Conservation (phyloP, 2,888 invertebrate species). For the Apotomis turbidana region DNA sequence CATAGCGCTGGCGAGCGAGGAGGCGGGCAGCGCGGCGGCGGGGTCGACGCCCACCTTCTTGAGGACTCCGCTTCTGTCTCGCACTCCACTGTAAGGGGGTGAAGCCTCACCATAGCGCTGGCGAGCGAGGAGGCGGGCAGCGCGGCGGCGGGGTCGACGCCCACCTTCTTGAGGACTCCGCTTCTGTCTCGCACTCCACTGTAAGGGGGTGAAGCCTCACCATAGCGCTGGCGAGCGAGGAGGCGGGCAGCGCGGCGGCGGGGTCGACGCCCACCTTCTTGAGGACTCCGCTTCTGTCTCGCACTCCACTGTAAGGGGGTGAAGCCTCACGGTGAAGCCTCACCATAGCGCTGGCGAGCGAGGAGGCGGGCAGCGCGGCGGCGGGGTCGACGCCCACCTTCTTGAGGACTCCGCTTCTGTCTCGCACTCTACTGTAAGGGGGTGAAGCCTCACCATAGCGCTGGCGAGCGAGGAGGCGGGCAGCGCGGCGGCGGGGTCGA, state of each 20-base stretch:
- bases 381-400: slow-evolving; percentile 37
- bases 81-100: no score
- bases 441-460: slow-evolving; percentile 65
- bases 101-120: slow-evolving; percentile 71
- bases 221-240: slow-evolving; percentile 74
- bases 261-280: slow-evolving; percentile 37
- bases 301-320: no score
- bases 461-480: slow-evolving; percentile 61
- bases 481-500: slow-evolving; percentile 39
- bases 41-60: slow-evolving; percentile 37
- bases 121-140: slow-evolving; percentile 54
- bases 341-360: slow-evolving; percentile 78
- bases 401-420: no score
- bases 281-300: no score
- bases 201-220: slow-evolving; percentile 47
- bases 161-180: no score
- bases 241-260: slow-evolving; percentile 21
- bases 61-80: no score
- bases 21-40: slow-evolving; percentile 21
- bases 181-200: no score
- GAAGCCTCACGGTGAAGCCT: no score
- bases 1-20: slow-evolving; percentile 74
- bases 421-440: no score
- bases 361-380: slow-evolving; percentile 21
- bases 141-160: slow-evolving; percentile 39